A percentile compares a stretch with the other conserved stretches of the same genome.
Evolutionary conservation across 2,113 vertebrate species (phyloP).

Genomic region (Chelonoidis abingdonii): DNA sequence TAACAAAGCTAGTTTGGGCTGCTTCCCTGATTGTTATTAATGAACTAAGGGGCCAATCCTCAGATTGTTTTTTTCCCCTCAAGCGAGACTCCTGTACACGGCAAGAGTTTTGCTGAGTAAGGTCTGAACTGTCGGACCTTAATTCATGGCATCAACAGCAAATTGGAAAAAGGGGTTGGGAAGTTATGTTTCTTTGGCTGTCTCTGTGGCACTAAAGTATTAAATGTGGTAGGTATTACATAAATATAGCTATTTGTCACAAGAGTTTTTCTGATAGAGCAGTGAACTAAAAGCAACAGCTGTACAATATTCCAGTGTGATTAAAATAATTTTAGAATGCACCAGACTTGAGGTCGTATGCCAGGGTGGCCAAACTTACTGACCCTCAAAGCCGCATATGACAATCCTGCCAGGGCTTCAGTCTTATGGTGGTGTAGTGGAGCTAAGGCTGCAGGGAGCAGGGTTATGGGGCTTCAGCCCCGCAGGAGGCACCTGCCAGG

Average conservation of each 20-base stretch:
- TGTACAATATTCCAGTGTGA: not conserved
- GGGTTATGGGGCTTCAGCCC: too few species aligned
- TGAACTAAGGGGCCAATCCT: conserved; percentile 1
- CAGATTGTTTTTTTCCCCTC: not conserved
- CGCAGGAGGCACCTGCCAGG: too few species aligned
- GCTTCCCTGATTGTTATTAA: not conserved
- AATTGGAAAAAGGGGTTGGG: conserved; percentile 31
- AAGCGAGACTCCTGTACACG: conserved; percentile 26
- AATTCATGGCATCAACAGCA: conserved; percentile 38
- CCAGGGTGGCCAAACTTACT: too few species aligned
- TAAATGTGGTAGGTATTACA: not conserved
- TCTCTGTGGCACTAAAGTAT: not conserved
- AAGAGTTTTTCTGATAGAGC: not conserved
- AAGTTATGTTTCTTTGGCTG: not conserved
- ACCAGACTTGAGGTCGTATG: not conserved
- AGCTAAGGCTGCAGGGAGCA: too few species aligned
- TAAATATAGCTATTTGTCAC: not conserved
- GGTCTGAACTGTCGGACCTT: conserved; percentile 1
- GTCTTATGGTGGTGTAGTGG: too few species aligned
- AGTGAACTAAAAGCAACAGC: not conserved
- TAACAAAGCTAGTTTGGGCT: not conserved
- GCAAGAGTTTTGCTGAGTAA: conserved; percentile 29
- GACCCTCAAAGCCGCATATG: too few species aligned
- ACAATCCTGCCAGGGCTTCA: too few species aligned
- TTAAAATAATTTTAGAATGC: not conserved